Conservation (phyloP, 2,888 invertebrate species). For the Agrotis clavis region DNA sequence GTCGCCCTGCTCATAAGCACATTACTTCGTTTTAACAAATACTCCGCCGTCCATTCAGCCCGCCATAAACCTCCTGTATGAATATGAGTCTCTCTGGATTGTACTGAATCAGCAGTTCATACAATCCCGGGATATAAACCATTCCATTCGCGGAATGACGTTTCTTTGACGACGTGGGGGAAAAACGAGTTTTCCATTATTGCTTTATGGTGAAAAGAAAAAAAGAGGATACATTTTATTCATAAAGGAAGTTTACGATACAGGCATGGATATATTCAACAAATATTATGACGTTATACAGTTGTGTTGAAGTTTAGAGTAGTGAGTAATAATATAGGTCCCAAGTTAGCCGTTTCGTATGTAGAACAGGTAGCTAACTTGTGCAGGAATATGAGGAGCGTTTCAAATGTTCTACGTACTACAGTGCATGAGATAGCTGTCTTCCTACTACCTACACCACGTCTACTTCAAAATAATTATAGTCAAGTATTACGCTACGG, state of each 20-base stretch:
- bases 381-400: slow-evolving; percentile 22
- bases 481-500: not conserved
- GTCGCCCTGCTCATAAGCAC: not conserved
- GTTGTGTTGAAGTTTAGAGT: slow-evolving; percentile 24
- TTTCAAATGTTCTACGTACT: slow-evolving; percentile 13
- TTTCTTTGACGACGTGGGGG: slow-evolving; percentile 19
- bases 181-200: slow-evolving; percentile 40
- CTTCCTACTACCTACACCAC: not conserved
- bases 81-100: slow-evolving; percentile 37
- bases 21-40: slow-evolving; percentile 10
- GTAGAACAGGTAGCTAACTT: slow-evolving; percentile 36
- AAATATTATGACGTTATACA: slow-evolving; percentile 10
- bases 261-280: not conserved
- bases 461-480: not conserved
- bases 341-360: slow-evolving; percentile 32
- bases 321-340: slow-evolving; percentile 24
- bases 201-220: slow-evolving; percentile 27
- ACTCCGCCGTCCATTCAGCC: not conserved
- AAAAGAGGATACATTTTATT: slow-evolving; percentile 32
- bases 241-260: slow-evolving; percentile 20
- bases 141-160: slow-evolving; percentile 28
- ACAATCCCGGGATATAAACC: slow-evolving; percentile 39
- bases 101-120: slow-evolving; percentile 38
- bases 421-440: slow-evolving; percentile 9
- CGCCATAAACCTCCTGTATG: slow-evolving; percentile 40